These are phyloP conservation scores for Xerus rutilus DNA, from an alignment of 2,797 vertebrate genomes.

Conservation along the genomic window DNA sequence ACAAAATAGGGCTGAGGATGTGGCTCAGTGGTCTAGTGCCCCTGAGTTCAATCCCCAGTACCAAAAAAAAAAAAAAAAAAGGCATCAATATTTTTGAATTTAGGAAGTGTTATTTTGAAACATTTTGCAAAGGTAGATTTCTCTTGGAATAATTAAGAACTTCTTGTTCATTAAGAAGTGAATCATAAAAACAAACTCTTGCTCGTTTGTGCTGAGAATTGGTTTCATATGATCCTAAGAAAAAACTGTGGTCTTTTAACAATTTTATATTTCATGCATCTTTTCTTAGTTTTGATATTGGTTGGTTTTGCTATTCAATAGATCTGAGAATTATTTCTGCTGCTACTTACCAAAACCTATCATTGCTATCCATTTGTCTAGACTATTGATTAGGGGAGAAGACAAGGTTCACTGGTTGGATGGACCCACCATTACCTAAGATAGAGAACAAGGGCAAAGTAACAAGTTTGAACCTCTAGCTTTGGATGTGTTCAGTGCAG, in stretches of 20 bases:
- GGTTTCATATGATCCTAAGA: background rate
- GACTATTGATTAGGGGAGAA: background rate
- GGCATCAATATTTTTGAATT: background rate
- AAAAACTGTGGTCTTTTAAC: background rate
- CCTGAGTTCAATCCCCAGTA: no score
- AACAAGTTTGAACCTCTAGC: background rate
- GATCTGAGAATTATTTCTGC: background rate
- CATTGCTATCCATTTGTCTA: background rate
- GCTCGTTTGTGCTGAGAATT: background rate
- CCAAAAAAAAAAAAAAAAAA: background rate
- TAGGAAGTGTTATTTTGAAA: slow-evolving; percentile 14
- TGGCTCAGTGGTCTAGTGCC: no score
- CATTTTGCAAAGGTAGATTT: slow-evolving; percentile 31
- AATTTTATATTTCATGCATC: background rate
- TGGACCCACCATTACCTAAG: background rate
- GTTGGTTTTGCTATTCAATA: background rate
- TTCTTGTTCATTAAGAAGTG: background rate
- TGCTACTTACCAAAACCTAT: background rate
- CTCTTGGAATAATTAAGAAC: slow-evolving; percentile 42
- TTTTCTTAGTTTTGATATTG: slow-evolving; percentile 1
- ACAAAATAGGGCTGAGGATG: no score
- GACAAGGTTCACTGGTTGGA: background rate
- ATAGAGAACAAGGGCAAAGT: background rate
- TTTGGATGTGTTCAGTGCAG: background rate
- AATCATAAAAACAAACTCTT: background rate